phyloP scores from a whole-genome alignment of 2,113 vertebrate species.

The Grammomys surdaster region DNA sequence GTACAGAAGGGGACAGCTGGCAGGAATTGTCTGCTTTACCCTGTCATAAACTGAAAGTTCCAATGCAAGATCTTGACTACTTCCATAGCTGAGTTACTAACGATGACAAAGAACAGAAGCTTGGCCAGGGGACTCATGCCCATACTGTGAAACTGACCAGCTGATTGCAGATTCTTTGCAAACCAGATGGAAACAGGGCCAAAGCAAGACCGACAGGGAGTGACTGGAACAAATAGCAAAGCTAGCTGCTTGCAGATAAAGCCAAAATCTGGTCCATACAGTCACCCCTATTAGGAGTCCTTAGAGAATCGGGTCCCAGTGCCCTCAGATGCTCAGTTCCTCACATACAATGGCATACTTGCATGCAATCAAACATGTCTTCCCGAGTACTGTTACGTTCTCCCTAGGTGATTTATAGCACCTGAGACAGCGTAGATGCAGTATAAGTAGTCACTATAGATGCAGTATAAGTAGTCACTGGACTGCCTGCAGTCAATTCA shows the following conservation, averaged over 20 bases:
- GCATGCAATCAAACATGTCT: background rate
- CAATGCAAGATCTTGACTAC: background rate
- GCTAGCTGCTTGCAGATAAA: background rate
- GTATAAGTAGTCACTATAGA: background rate
- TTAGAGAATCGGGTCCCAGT: background rate
- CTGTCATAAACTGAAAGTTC: background rate
- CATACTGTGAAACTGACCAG: background rate
- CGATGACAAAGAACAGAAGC: background rate
- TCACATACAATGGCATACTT: background rate
- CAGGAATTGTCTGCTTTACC: background rate
- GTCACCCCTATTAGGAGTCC: background rate
- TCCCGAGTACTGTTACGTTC: background rate
- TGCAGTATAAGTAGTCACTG: background rate
- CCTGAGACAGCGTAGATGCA: too few relatives aligned
- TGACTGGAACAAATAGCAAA: background rate
- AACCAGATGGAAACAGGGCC: background rate
- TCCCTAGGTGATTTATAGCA: too few relatives aligned
- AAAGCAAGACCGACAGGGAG: background rate
- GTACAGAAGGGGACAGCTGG: background rate
- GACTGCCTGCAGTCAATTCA: background rate
- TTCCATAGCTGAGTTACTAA: background rate
- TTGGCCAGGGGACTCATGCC: background rate
- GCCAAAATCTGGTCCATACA: background rate
- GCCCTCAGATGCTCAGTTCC: background rate
- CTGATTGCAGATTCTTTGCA: background rate